These are phyloP conservation scores for Charadrius vociferus DNA, from an alignment of 2,113 vertebrate genomes.

Conservation along the genomic window DNA sequence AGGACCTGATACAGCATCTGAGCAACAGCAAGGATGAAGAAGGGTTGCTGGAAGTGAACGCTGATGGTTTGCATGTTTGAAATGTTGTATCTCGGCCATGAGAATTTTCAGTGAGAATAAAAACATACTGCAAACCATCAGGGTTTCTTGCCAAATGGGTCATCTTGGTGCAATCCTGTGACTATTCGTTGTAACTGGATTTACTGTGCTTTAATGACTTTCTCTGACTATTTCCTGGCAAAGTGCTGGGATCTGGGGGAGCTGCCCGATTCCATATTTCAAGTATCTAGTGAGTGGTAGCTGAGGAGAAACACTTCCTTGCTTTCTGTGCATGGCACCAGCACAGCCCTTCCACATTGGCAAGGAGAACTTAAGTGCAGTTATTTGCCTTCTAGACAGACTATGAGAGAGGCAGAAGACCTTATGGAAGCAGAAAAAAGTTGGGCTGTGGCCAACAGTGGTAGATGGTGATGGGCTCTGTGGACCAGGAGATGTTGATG, in stretches of 20 bases:
- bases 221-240: not conserved
- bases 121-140: not conserved
- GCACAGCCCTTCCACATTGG: not conserved
- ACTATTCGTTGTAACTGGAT: not conserved
- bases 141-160: not conserved
- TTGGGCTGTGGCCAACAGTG: not conserved
- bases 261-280: not conserved
- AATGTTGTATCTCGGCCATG: not conserved
- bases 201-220: slow-evolving; percentile 4
- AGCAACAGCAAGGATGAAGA: not conserved
- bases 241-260: not conserved
- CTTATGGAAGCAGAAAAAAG: not conserved
- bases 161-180: not conserved
- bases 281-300: not conserved
- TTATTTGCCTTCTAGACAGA: not conserved
- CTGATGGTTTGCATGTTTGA: not conserved
- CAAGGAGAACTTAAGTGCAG: fast-evolving
- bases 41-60: not conserved
- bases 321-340: fast-evolving
- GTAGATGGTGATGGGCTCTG: not conserved
- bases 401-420: not conserved
- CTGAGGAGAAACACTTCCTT: not conserved
- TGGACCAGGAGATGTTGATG: not conserved
- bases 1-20: not conserved
- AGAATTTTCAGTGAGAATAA: not conserved